Evolutionary conservation across 2,888 invertebrate species (phyloP).

Genomic region (Trissoscelio sp.): DNA sequence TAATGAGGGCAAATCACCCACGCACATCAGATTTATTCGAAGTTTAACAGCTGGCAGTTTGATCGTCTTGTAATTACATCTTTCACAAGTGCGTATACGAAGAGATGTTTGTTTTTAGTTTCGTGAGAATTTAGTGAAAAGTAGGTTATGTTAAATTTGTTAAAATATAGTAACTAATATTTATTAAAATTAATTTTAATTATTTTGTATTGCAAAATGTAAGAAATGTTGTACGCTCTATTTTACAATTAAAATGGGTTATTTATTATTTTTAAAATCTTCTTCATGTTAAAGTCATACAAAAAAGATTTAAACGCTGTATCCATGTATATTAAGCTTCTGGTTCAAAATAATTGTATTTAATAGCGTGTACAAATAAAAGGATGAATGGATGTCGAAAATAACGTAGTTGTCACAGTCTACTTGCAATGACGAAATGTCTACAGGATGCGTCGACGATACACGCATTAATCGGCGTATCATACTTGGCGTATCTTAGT

Average conservation of each 20-base stretch:
- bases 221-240: too few relatives aligned
- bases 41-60: conserved; percentile 75
- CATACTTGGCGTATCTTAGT: conserved; percentile 73
- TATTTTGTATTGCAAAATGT: too few relatives aligned
- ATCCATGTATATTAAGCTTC: too few relatives aligned
- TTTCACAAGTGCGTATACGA: conserved; percentile 64
- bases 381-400: conserved; percentile 34
- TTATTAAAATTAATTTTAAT: too few relatives aligned
- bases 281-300: too few relatives aligned
- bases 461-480: conserved; percentile 71
- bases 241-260: too few relatives aligned
- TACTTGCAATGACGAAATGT: conserved; percentile 45
- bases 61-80: conserved; percentile 76
- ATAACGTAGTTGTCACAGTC: conserved; percentile 49
- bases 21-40: conserved; percentile 62
- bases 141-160: neutral
- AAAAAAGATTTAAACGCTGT: too few relatives aligned
- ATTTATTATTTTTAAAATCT: too few relatives aligned
- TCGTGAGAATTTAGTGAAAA: conserved; percentile 10
- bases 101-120: conserved; percentile 41
- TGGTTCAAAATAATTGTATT: neutral
- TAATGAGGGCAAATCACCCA: conserved; percentile 61
- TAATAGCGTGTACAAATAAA: conserved; percentile 2
- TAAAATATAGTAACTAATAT: neutral
- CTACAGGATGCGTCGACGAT: conserved; percentile 56